A percentile compares a stretch with the other conserved stretches of the same genome.
These are phyloP conservation scores for Delphinapterus leucas DNA, from an alignment of 2,113 vertebrate genomes.

Conservation along the genomic window DNA sequence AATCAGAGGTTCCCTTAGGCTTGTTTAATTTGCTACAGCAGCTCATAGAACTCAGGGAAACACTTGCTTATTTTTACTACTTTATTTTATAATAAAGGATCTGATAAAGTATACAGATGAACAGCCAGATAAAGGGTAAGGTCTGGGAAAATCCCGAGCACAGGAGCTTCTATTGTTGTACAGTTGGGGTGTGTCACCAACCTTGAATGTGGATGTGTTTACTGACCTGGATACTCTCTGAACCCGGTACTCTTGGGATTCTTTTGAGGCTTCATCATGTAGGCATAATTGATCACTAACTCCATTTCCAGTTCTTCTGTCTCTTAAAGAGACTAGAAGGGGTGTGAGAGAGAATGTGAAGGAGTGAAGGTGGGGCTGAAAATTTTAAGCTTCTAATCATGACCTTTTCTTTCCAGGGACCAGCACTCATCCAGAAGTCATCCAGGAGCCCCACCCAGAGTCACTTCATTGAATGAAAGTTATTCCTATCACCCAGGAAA, in stretches of 20 bases:
- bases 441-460: background rate
- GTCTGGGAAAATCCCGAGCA: background rate
- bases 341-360: too few relatives aligned
- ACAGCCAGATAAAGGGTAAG: background rate
- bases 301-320: background rate
- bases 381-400: background rate
- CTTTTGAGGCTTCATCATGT: background rate
- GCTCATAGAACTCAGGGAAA: background rate
- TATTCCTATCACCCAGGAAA: background rate
- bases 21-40: background rate
- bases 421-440: background rate
- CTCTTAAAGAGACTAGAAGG: background rate
- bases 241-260: too few relatives aligned
- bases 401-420: background rate
- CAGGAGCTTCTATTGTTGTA: background rate
- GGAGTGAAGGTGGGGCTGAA: background rate
- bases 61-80: background rate
- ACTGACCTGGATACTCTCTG: background rate
- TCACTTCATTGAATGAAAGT: background rate
- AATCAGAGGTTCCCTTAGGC: background rate
- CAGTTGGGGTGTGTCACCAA: background rate
- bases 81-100: background rate
- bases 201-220: background rate
- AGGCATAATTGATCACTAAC: background rate
- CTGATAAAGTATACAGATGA: background rate